These are phyloP conservation scores for Chlorodrepanis virens DNA, from an alignment of 2,113 vertebrate species.

Conservation along the genomic window DNA sequence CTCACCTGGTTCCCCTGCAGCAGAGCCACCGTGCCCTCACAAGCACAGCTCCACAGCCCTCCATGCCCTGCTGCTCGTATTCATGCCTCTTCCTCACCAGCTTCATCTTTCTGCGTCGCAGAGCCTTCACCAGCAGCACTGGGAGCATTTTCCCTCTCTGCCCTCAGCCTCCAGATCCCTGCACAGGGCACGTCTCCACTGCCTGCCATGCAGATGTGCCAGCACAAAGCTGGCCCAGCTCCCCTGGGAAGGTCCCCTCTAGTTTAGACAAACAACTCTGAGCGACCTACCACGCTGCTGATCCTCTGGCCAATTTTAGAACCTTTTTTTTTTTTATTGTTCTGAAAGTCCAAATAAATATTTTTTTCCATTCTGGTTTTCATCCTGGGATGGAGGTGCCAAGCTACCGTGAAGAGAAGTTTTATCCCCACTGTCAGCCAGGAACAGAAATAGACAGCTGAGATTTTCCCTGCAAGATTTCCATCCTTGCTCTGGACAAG, in stretches of 20 bases:
- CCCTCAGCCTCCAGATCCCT: not conserved
- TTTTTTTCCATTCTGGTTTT: no score
- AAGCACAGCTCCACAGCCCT: not conserved
- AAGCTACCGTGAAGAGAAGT: no score
- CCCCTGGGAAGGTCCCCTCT: not conserved
- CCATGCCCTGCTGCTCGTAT: not conserved
- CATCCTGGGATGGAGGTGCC: no score
- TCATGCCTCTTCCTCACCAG: not conserved
- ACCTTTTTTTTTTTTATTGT: not conserved
- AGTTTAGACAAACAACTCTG: not conserved
- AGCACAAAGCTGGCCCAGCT: not conserved
- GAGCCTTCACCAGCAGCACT: not conserved
- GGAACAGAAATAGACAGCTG: no score
- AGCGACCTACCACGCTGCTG: not conserved
- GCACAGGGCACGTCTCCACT: not conserved
- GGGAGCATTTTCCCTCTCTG: not conserved
- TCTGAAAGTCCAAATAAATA: not conserved
- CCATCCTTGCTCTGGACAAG: no score
- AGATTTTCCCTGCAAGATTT: no score
- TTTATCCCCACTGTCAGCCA: no score
- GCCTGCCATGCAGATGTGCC: not conserved
- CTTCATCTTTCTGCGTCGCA: not conserved
- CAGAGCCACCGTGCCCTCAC: not conserved
- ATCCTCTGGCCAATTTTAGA: not conserved
- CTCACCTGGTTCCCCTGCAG: not conserved